Percentiles rank a stretch among this genome's conserved stretches.
Conservation (phyloP, 2,888 invertebrate species). For the Uloborus plumipes region DNA sequence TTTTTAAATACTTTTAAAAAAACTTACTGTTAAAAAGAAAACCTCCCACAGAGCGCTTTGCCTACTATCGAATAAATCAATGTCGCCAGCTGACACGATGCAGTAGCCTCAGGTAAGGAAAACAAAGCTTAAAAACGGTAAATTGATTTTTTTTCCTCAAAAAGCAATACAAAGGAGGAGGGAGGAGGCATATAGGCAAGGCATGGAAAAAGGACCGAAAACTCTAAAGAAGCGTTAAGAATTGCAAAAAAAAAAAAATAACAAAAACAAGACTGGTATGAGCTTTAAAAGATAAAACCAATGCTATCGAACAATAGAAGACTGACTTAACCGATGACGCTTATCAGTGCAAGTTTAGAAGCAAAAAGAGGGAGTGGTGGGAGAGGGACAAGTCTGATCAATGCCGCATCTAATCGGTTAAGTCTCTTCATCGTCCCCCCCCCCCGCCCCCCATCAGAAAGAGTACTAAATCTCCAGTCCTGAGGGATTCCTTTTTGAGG, state of each 20-base stretch:
- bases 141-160: constrained; percentile 47
- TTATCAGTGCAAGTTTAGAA: constrained; percentile 26
- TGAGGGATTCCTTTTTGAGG: too few relatives aligned
- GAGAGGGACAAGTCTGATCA: constrained; percentile 25
- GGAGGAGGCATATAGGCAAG: constrained; percentile 13
- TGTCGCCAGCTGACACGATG: constrained; percentile 58
- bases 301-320: constrained; percentile 24
- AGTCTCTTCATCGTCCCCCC: constrained; percentile 1
- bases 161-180: neutral
- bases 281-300: constrained; percentile 21
- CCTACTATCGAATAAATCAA: constrained; percentile 58
- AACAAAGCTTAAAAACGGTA: constrained; percentile 62
- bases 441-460: too few relatives aligned
- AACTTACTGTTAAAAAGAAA: neutral
- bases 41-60: constrained; percentile 16
- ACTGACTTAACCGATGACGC: constrained; percentile 39
- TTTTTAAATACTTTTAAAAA: too few relatives aligned
- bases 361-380: neutral
- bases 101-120: constrained; percentile 62
- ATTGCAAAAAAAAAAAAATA: neutral
- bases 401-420: constrained; percentile 21
- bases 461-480: neutral
- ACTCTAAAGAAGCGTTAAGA: constrained; percentile 2
- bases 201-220: constrained; percentile 1
- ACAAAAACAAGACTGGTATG: constrained; percentile 4